Evolutionary conservation across 2,797 vertebrate species (phyloP).

Genomic region (Sylvia borin): DNA sequence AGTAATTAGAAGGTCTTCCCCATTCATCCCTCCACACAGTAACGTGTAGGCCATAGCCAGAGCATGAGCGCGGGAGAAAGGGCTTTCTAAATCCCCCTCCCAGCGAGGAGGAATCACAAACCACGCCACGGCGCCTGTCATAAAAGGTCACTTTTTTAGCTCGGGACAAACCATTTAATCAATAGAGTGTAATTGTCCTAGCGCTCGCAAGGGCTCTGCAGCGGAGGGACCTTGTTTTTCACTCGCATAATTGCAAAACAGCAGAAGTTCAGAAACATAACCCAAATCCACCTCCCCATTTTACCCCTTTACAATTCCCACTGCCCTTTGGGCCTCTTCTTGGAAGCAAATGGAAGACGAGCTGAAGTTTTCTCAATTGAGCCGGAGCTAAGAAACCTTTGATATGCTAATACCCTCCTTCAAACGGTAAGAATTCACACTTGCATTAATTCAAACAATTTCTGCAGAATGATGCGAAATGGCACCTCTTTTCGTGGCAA

Average conservation of each 20-base stretch:
- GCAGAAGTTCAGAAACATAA: conserved; percentile 77
- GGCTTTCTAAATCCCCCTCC: conserved; percentile 42
- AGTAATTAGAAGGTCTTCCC: conserved; percentile 65
- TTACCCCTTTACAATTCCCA: conserved; percentile 81
- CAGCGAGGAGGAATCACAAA: conserved; percentile 55
- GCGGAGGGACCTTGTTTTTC: conserved; percentile 70
- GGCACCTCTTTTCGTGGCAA: conserved; percentile 86
- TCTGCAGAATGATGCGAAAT: conserved; percentile 85
- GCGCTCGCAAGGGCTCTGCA: conserved; percentile 68
- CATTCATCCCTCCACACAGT: conserved; percentile 32
- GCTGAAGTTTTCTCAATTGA: conserved; percentile 88
- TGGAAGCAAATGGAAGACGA: conserved; percentile 86
- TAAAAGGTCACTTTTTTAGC: conserved; percentile 75
- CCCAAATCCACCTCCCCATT: conserved; percentile 81
- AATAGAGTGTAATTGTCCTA: conserved; percentile 74
- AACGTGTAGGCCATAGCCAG: conserved; percentile 39
- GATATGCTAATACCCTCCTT: conserved; percentile 92
- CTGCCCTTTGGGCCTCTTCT: conserved; percentile 85
- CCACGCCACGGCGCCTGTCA: conserved; percentile 66
- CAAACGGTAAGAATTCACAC: conserved; percentile 93
- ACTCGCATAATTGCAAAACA: conserved; percentile 78
- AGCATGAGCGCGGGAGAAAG: conserved; percentile 45
- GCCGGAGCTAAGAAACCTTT: conserved; percentile 87
- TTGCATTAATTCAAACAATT: conserved; percentile 90
- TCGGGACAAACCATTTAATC: conserved; percentile 78